Percentiles rank a stretch among this genome's conserved stretches.
Evolutionary conservation across 2,888 invertebrate genomes (phyloP).

Genomic region (Orchesella flavescens): DNA sequence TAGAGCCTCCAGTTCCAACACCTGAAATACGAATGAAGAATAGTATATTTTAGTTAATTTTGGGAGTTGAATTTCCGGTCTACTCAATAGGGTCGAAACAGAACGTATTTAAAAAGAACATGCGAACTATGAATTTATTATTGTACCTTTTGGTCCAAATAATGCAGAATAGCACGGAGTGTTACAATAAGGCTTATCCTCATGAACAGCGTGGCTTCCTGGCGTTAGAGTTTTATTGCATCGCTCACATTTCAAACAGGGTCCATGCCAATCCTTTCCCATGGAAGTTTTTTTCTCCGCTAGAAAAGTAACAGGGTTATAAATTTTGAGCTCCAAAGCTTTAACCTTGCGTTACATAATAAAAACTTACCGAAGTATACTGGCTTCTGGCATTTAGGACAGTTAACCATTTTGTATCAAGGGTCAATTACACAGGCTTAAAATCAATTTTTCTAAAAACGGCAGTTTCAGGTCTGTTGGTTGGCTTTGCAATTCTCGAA

Average conservation of each 20-base stretch:
- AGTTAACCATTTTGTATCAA: slow-evolving; percentile 59
- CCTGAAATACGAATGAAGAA: slow-evolving; percentile 42
- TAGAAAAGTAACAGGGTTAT: slow-evolving; percentile 75
- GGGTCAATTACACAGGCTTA: neutral
- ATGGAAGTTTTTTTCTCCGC: slow-evolving; percentile 82
- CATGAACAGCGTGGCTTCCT: slow-evolving; percentile 81
- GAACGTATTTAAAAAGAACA: neutral
- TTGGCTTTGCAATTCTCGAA: neutral
- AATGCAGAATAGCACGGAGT: slow-evolving; percentile 81
- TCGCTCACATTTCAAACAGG: slow-evolving; percentile 81
- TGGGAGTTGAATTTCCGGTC: no score
- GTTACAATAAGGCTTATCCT: slow-evolving; percentile 82
- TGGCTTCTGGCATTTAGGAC: slow-evolving; percentile 62
- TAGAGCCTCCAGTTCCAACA: slow-evolving; percentile 60
- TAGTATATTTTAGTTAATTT: neutral
- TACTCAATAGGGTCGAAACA: no score
- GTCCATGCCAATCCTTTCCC: slow-evolving; percentile 83
- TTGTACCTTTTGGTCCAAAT: slow-evolving; percentile 79
- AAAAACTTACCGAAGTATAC: slow-evolving; percentile 61
- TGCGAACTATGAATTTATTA: neutral
- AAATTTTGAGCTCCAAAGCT: no score
- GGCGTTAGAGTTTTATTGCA: slow-evolving; percentile 82
- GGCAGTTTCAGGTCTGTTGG: no score
- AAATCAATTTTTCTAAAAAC: no score
- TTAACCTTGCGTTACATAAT: no score